phyloP scores from a whole-genome alignment of 2,888 invertebrate genomes.

The Eupithecia exiguata region DNA sequence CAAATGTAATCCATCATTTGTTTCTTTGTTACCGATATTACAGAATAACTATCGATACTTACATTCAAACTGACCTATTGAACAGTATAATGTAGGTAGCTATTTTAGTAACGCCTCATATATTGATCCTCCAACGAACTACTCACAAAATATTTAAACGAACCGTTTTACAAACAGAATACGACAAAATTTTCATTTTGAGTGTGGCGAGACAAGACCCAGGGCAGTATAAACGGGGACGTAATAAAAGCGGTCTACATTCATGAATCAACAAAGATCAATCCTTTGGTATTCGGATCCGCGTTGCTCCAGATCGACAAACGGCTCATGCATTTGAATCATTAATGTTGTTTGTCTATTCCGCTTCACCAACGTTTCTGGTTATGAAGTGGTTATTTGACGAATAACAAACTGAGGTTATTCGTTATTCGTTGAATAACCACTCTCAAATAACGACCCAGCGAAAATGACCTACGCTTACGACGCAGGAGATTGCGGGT shows the following conservation, averaged over 20 bases:
- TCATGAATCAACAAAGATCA: slow-evolving; percentile 34
- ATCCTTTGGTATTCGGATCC: slow-evolving; percentile 31
- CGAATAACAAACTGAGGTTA: not conserved
- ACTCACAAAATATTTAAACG: not conserved
- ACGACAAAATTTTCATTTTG: not conserved
- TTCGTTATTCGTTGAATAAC: too few relatives aligned
- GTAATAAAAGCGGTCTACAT: slow-evolving; percentile 30
- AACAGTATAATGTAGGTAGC: too few relatives aligned
- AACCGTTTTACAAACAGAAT: not conserved
- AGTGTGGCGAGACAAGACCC: not conserved
- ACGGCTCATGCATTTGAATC: slow-evolving; percentile 28
- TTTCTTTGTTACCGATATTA: too few relatives aligned
- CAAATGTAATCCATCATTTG: too few relatives aligned
- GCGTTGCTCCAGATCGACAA: slow-evolving; percentile 17
- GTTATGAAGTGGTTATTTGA: slow-evolving; percentile 8
- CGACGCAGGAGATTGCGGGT: not conserved
- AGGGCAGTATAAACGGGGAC: slow-evolving; percentile 12
- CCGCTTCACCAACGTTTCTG: not conserved
- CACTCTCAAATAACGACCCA: too few relatives aligned
- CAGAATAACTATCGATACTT: too few relatives aligned
- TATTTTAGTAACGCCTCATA: not conserved
- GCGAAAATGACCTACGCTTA: not conserved
- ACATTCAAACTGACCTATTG: too few relatives aligned
- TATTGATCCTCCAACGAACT: not conserved
- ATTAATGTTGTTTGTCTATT: slow-evolving; percentile 27